Evolutionary conservation across 2,888 invertebrate species (phyloP).

Genomic region (Oxystoma pomonae): DNA sequence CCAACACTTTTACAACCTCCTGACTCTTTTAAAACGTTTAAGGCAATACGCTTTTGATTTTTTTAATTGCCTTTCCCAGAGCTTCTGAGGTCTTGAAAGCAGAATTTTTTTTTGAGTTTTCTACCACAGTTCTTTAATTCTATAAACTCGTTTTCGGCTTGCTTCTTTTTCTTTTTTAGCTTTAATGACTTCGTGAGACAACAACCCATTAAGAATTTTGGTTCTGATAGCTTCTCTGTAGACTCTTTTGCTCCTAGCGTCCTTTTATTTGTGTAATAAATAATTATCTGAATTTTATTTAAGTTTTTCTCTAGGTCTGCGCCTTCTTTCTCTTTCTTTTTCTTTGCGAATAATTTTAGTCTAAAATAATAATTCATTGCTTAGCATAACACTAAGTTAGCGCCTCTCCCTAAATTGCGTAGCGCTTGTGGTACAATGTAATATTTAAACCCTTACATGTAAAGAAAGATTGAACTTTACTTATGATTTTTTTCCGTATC

Average conservation of each 20-base stretch:
- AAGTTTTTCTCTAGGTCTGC: background rate
- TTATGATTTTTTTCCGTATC: too few relatives aligned
- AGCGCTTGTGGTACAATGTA: too few relatives aligned
- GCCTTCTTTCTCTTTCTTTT: background rate
- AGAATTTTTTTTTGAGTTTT: background rate
- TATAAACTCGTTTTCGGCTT: background rate
- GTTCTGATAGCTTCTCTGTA: background rate
- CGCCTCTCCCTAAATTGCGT: too few relatives aligned
- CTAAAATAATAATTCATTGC: too few relatives aligned
- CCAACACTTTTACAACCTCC: constrained; percentile 7
- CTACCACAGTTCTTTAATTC: background rate
- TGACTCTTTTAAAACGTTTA: background rate
- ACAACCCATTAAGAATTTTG: background rate
- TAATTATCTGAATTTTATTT: background rate
- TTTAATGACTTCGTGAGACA: background rate
- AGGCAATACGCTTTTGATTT: background rate
- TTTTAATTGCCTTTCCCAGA: constrained; percentile 4
- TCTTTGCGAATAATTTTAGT: background rate
- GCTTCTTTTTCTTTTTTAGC: background rate
- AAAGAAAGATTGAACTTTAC: too few relatives aligned
- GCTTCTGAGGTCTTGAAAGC: constrained; percentile 2
- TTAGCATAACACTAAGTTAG: too few relatives aligned
- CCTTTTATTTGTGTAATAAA: background rate
- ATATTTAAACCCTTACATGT: too few relatives aligned
- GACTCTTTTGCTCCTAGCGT: background rate